A percentile compares a stretch with the other conserved stretches of the same genome.
Conservation (phyloP, 2,888 invertebrate genomes). For the Sicus ferrugineus region DNA sequence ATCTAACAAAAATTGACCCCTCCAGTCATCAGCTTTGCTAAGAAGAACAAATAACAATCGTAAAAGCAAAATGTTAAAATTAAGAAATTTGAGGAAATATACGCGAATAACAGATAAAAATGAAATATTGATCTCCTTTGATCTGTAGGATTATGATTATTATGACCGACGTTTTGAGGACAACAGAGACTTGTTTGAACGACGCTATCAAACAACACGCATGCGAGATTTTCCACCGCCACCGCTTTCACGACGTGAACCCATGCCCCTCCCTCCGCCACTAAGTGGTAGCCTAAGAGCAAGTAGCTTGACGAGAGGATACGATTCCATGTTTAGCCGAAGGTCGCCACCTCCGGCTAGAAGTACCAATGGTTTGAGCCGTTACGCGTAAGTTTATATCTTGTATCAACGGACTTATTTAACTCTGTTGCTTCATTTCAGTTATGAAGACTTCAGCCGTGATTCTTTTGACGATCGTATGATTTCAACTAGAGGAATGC, state of each 20-base stretch:
- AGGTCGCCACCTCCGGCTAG: conserved; percentile 74
- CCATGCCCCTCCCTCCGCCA: conserved; percentile 80
- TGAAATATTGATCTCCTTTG: no score
- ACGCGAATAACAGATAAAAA: no score
- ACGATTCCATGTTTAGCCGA: conserved; percentile 85
- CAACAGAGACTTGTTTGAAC: conserved; percentile 80
- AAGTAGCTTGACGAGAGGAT: conserved; percentile 68
- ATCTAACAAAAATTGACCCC: no score
- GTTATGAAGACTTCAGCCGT: conserved; percentile 88
- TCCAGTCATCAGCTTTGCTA: no score
- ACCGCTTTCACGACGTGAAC: conserved; percentile 77
- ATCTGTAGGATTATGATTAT: conserved; percentile 70
- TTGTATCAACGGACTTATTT: not conserved
- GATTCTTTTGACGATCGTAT: conserved; percentile 87
- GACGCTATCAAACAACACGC: conserved; percentile 73
- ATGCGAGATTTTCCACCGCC: conserved; percentile 72
- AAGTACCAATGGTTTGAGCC: conserved; percentile 62
- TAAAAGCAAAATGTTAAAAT: no score
- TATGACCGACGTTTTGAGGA: conserved; percentile 84
- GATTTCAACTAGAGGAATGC: conserved; percentile 68
- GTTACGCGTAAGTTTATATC: conserved; percentile 58
- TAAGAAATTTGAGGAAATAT: no score
- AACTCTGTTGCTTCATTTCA: conserved; percentile 60
- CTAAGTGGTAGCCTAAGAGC: conserved; percentile 66
- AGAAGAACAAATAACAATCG: no score